These are phyloP conservation scores for Heliconius charithonia DNA, from an alignment of 2,888 invertebrate species.

Conservation along the genomic window DNA sequence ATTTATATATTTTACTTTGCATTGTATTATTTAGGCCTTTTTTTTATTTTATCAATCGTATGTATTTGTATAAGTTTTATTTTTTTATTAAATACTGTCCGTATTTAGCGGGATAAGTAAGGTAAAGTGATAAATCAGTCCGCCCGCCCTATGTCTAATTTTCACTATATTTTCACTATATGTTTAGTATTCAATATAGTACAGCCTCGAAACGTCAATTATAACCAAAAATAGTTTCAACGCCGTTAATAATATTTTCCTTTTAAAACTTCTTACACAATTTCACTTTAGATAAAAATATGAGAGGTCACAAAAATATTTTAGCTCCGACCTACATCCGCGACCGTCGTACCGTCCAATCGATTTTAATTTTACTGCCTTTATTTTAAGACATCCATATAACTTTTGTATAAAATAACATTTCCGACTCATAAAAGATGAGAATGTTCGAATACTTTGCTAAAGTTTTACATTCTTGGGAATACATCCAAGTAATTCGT, in stretches of 20 bases:
- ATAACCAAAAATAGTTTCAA: constrained; percentile 5
- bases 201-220: neutral
- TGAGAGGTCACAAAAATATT: constrained; percentile 59
- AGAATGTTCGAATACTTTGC: constrained; percentile 42
- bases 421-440: constrained; percentile 47
- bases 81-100: neutral
- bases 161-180: neutral
- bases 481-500: constrained; percentile 49
- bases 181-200: no score
- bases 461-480: constrained; percentile 47
- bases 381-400: constrained; percentile 49
- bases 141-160: neutral
- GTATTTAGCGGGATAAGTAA: neutral
- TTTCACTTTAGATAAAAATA: constrained; percentile 52
- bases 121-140: neutral
- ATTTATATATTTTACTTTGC: neutral
- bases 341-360: constrained; percentile 55
- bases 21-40: neutral
- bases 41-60: neutral
- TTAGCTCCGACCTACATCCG: constrained; percentile 65
- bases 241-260: constrained; percentile 10
- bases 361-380: constrained; percentile 58
- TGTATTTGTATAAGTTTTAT: neutral
- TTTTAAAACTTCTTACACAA: constrained; percentile 28
- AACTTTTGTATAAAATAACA: constrained; percentile 46